Base-by-base conservation (phyloP, 2,113 vertebrate genomes). In the Amphiprion percula region DNA sequence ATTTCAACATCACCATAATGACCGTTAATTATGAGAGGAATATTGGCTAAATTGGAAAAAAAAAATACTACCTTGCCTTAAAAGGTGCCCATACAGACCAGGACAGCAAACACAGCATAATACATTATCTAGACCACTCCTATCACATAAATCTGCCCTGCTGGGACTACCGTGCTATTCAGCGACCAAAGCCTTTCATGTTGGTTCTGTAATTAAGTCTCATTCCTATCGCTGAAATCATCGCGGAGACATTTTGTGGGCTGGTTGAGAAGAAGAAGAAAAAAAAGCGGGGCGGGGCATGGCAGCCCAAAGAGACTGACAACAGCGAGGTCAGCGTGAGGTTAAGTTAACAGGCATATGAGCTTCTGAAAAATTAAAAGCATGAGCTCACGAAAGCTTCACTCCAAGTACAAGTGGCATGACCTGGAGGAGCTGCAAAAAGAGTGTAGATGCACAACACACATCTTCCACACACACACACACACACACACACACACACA, bases 351-450 rank as follows among this genome's bases (percentile, higher is more conserved):
- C 89, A 74, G 65, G 88, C 87, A 77, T 78, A 82, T 55, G 19
- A 88, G 91, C 93, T 80, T 60, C 85, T 95, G 84, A 94, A 94
- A 95, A 94, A 94, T 94, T 94, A 82, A 94, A 94, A 89, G 85
- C 87, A 21, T 41, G 58, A 75, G 85, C 89, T 88, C 92, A 91
- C 84, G 82, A 77, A 92, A 79, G 90, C 82, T 80, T 83, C 87
- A 72, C 90, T 92, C 80, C 0, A 21, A 83, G 87, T 56, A 33
- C 74, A 74, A 89, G 78, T 77, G 85, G 68, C 82, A 83, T 84
- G 82, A 88, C 80, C 69, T 82, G 75, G 72, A 88, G 80, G 68
- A 87, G 67, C 80, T 73, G 81, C 68, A 68, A 63, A 73, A 72
- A 60, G 61, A 68, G 66, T 54, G 77, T 58, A 30, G 64, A 69